Base-by-base conservation (phyloP, 53 echinoderm and acorn worm genomes). In the Patiria pectinifera region DNA sequence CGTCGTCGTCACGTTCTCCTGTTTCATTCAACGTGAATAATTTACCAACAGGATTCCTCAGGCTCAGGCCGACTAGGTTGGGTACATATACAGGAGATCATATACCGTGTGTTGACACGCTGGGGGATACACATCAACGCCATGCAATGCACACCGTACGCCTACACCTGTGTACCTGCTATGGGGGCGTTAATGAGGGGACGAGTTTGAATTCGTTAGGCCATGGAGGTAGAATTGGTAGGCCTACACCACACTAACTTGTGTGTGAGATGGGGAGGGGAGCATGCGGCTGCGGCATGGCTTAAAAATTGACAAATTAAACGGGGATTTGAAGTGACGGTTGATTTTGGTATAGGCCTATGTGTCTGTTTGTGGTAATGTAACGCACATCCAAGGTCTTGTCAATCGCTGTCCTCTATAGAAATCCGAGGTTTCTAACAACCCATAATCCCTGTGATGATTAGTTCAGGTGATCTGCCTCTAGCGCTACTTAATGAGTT, bases 11-110 rank as follows among this genome's bases (percentile, higher is more conserved):
- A 84, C 84, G 84, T 84, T 43, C 66, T 62, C 14, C 43, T 15
- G 84, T 84, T 84, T 66, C 66, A 84, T 7, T 69, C 84, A 26
- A 62, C 11, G 16, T 84, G 84, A 84, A 84, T 84, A 62, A 84
- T 84, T 62, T 6, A 84, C 3, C 66, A 53, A 16, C 15, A 11
- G 66, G 66, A 35, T 35, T 35, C 35, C 35, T 16, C 3, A 66
- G 3, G 6, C 3, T 66, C 66, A 11, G 10, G 35, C 84, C 62
- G 84, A 61, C 13, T 11, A 44, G 53, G 53, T 8, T 21, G 43
- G 22, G 8, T 82, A 12, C 14, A 84, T 84, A 60, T 22, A 8
- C 0, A 53, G 62, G 71, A 35, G 35, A 35, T 35, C 35, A 35
- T 25, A 22, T 35, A 35, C 69, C 63, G 47, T 45, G 3, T 2